A percentile compares a stretch with the other conserved stretches of the same genome.
Conservation (phyloP, 2,113 vertebrate genomes). For the Glareola pratincola region DNA sequence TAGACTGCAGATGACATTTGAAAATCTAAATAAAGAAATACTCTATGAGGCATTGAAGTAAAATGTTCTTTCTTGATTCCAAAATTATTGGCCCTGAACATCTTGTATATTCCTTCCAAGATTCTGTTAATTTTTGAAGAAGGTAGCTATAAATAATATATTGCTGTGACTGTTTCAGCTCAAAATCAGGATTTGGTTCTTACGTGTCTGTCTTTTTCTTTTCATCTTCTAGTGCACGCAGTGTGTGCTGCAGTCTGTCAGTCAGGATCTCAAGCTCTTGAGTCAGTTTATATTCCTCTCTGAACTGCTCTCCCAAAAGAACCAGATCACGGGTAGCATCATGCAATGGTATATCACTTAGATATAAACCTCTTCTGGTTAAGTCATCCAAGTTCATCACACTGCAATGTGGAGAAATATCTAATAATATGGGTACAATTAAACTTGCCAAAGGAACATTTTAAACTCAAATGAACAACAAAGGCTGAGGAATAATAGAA, state of each 20-base stretch:
- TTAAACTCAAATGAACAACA: neutral
- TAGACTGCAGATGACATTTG: neutral
- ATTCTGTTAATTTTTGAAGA: neutral
- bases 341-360: slow-evolving; percentile 96
- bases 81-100: neutral
- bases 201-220: slow-evolving; percentile 99
- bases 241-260: slow-evolving; percentile 93
- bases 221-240: slow-evolving; percentile 94
- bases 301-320: slow-evolving; percentile 94
- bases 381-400: slow-evolving; percentile 98
- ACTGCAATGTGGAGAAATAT: slow-evolving; percentile 62
- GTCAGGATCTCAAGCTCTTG: slow-evolving; percentile 97
- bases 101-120: neutral
- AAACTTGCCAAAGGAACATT: neutral
- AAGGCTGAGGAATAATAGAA: neutral
- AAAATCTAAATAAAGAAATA: slow-evolving; percentile 7
- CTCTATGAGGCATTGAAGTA: neutral
- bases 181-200: slow-evolving; percentile 18
- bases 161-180: neutral
- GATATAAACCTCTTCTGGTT: slow-evolving; percentile 91
- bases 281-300: slow-evolving; percentile 97
- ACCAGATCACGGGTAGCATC: slow-evolving; percentile 98
- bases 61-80: neutral
- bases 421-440: neutral
- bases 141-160: slow-evolving; percentile 18